Evolutionary conservation across 2,888 invertebrate species (phyloP), one percentile per base, ranked within the genome.

Genomic region (Drosophila demipolita): DNA sequence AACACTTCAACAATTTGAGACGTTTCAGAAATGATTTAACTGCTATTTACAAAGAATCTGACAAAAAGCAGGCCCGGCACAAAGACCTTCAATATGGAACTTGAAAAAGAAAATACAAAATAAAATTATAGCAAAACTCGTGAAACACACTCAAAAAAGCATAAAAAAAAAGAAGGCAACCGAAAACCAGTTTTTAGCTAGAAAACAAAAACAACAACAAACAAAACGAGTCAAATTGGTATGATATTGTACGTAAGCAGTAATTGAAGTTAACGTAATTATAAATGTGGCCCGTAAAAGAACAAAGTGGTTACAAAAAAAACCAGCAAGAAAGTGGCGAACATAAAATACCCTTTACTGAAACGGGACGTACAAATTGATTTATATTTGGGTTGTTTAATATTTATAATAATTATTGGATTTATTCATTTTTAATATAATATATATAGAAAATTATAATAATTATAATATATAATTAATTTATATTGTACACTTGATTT

Each of bases 201-300:
- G 59, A 73, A 65, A 61, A 50, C 33, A 64, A 66, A 35, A 52
- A 7, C 45, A 75, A 60, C 48, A 49, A 49, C 20, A 69, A 69
- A 60, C 29, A 71, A 38, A 11, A 48, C 29, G 26, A 59, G n/a
- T 52, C 53, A 58, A 82, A 82, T 82, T 78, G 78, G 67, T 75
- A 78, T 83, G 71, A 87, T 80, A 87, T 78, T 63, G 84, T 87
- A 74, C 85, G 83, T 87, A 83, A 82, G 88, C 88, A 75, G 86
- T 87, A 83, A 87, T 87, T 84, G 88, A 85, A 84, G 83, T 84
- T 84, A 84, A 85, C 83, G 83, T 87, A 84, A 84, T 84, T 84
- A 84, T 85, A 80, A 87, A 78, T 75, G 75, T 77, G 66, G 69
- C 57, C 64, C 61, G 73, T 72, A 75, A 52, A 75, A 68, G 50